These are phyloP conservation scores for Acanthosoma haemorrhoidale DNA, from an alignment of 2,888 invertebrate genomes.

Conservation along the genomic window DNA sequence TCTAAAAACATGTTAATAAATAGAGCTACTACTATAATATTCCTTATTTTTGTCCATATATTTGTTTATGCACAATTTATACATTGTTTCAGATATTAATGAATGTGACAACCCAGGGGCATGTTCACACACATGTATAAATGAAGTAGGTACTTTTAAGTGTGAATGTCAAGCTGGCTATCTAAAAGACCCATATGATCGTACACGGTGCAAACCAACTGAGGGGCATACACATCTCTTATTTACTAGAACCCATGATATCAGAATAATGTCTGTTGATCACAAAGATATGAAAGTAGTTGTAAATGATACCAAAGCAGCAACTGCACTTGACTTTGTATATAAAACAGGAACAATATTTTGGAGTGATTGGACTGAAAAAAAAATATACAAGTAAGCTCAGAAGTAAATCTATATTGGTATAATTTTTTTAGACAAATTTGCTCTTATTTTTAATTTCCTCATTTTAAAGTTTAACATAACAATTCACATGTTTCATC, in stretches of 20 bases:
- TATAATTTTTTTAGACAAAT: constrained; percentile 45
- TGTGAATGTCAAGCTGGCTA: constrained; percentile 88
- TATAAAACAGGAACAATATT: constrained; percentile 90
- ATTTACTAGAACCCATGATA: constrained; percentile 82
- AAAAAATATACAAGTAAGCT: constrained; percentile 84
- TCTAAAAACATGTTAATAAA: too few species aligned
- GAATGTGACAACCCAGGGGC: constrained; percentile 83
- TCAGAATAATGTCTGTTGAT: constrained; percentile 84
- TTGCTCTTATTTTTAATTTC: not conserved
- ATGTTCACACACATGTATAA: constrained; percentile 89
- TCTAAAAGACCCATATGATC: constrained; percentile 73
- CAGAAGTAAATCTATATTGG: constrained; percentile 84
- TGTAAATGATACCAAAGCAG: constrained; percentile 83
- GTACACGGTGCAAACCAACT: constrained; percentile 79
- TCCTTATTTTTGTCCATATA: too few species aligned
- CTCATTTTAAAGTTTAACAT: not conserved
- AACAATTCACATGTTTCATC: not conserved
- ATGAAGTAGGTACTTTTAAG: constrained; percentile 84
- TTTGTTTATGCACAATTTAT: too few species aligned
- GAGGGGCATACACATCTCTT: constrained; percentile 78
- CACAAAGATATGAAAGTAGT: constrained; percentile 72
- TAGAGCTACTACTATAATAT: too few species aligned
- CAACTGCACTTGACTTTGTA: constrained; percentile 90
- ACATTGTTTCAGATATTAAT: constrained; percentile 89
- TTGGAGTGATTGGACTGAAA: constrained; percentile 91